These are phyloP conservation scores for Cryptosula pallasiana DNA, from an alignment of 2,888 invertebrate species.

Conservation along the genomic window DNA sequence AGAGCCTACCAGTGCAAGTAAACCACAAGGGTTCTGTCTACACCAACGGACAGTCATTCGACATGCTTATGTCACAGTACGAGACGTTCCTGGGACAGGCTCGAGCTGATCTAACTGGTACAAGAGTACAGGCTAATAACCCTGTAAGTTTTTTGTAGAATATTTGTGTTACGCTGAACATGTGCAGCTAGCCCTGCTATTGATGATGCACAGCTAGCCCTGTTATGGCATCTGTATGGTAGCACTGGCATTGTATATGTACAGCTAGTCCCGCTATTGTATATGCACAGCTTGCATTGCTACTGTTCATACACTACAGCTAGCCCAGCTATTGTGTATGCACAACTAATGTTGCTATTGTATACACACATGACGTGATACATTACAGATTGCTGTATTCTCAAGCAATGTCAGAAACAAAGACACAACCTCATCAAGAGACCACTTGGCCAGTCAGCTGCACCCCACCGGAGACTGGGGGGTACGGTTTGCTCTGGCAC, in stretches of 20 bases:
- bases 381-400: constrained; percentile 23
- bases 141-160: neutral
- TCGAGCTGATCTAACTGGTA: constrained; percentile 7
- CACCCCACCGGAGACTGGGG: constrained; percentile 6
- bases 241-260: too few species aligned
- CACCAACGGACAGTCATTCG: constrained; percentile 12
- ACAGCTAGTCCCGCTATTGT: too few species aligned
- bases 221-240: too few species aligned
- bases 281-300: too few species aligned
- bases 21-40: neutral
- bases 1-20: neutral
- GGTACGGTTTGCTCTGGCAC: neutral
- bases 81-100: constrained; percentile 8
- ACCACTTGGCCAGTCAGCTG: constrained; percentile 19
- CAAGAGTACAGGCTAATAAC: neutral
- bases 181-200: too few species aligned
- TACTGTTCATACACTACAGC: too few species aligned
- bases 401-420: constrained; percentile 17
- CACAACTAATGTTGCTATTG: too few species aligned
- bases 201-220: too few species aligned
- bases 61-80: neutral
- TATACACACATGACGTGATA: too few species aligned
- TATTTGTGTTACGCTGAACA: too few species aligned
- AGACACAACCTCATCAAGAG: neutral
- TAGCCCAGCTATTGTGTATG: too few species aligned